These are phyloP conservation scores for Addax nasomaculatus DNA, from an alignment of 2,113 vertebrate genomes.

Conservation along the genomic window DNA sequence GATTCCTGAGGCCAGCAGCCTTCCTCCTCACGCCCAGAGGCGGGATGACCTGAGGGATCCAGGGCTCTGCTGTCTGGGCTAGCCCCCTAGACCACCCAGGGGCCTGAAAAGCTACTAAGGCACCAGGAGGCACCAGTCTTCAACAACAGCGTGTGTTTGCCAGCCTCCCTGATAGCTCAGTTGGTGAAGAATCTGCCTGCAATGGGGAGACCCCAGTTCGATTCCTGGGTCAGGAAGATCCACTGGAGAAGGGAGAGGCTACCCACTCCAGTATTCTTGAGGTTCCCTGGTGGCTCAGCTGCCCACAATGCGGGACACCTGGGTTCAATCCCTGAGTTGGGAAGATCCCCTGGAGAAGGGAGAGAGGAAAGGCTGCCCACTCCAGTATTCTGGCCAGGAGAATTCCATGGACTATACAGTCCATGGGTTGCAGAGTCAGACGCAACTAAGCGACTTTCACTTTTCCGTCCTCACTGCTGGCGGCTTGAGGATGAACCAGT, in stretches of 20 bases:
- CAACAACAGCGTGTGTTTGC: not conserved
- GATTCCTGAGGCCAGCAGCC: not conserved
- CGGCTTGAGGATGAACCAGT: not conserved
- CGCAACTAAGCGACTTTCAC: not conserved
- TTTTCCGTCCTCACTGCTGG: not conserved
- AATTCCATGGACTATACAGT: not conserved
- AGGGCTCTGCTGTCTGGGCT: not conserved
- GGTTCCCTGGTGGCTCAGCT: not conserved
- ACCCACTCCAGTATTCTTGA: not conserved
- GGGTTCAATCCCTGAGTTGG: not conserved
- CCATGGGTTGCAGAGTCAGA: not conserved
- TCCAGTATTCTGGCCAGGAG: not conserved
- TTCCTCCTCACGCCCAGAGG: not conserved
- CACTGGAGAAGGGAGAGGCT: not conserved
- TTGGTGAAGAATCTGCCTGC: not conserved
- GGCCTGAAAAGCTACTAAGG: not conserved
- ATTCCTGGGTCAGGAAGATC: not conserved
- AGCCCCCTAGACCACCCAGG: not conserved
- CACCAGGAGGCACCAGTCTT: not conserved
- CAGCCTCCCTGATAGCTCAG: not conserved
- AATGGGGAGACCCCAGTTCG: not conserved
- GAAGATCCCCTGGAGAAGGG: not conserved
- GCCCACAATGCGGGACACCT: not conserved
- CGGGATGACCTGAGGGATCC: not conserved
- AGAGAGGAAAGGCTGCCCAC: not conserved